Percentiles rank a stretch among this genome's conserved stretches.
These are phyloP conservation scores for Aplochiton taeniatus DNA, from an alignment of 2,797 vertebrate genomes.

Conservation along the genomic window DNA sequence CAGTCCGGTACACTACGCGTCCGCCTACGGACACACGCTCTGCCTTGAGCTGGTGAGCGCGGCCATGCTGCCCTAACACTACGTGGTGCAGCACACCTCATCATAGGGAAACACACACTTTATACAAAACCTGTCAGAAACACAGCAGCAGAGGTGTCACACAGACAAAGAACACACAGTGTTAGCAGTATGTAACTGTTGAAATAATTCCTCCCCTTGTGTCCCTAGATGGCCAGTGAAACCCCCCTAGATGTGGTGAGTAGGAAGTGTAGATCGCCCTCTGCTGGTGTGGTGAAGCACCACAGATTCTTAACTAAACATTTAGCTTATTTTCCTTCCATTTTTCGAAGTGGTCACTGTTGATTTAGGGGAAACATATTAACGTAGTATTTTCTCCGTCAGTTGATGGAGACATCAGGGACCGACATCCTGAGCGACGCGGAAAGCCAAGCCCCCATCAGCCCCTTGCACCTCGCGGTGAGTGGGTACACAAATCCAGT, in stretches of 20 bases:
- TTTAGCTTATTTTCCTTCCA: neutral
- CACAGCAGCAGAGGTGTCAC: no score
- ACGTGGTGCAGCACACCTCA: neutral
- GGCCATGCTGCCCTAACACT: conserved; percentile 3
- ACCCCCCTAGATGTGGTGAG: conserved; percentile 97
- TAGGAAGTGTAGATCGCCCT: conserved; percentile 79
- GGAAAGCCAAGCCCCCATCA: conserved; percentile 86
- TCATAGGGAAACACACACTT: no score
- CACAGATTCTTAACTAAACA: neutral
- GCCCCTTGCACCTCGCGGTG: conserved; percentile 94
- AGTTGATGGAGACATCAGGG: conserved; percentile 94
- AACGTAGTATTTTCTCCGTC: conserved; percentile 29
- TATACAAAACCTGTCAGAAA: no score
- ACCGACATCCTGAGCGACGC: conserved; percentile 87
- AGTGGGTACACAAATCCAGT: conserved; percentile 58
- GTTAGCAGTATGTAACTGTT: neutral
- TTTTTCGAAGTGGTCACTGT: neutral
- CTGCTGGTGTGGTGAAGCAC: conserved; percentile 38
- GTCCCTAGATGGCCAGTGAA: conserved; percentile 92
- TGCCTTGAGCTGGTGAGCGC: conserved; percentile 91
- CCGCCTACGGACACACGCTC: conserved; percentile 91
- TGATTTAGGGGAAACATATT: neutral
- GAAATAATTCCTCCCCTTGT: conserved; percentile 13
- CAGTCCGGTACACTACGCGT: conserved; percentile 94
- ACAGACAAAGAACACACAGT: no score